Conservation (phyloP, 2,888 invertebrate species). For the Xestia rhomboidea region DNA sequence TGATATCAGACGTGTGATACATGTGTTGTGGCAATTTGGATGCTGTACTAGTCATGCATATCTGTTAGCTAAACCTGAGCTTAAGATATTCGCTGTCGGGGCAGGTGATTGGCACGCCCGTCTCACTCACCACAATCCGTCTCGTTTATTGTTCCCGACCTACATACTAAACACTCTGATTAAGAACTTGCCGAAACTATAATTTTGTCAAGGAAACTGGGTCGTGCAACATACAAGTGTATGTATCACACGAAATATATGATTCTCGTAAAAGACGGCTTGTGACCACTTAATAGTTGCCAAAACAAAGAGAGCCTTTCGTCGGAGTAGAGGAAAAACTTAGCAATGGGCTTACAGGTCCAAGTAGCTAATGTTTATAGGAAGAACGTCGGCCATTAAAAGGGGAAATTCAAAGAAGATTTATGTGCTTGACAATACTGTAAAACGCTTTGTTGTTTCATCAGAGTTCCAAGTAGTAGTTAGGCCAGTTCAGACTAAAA, state of each 20-base stretch:
- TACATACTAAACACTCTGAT: slow-evolving; percentile 57
- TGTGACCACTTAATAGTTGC: slow-evolving; percentile 62
- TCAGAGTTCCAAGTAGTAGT: background rate
- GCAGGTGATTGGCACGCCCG: slow-evolving; percentile 58
- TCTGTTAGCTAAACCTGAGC: slow-evolving; percentile 59
- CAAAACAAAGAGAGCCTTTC: slow-evolving; percentile 59
- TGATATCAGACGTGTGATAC: slow-evolving; percentile 37
- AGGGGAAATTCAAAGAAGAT: slow-evolving; percentile 34
- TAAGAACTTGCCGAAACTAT: slow-evolving; percentile 55
- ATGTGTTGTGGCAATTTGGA: slow-evolving; percentile 39
- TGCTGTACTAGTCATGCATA: slow-evolving; percentile 46
- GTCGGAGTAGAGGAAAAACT: slow-evolving; percentile 54
- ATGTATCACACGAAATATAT: slow-evolving; percentile 52
- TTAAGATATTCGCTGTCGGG: slow-evolving; percentile 55
- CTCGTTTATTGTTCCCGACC: slow-evolving; percentile 61
- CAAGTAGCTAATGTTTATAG: slow-evolving; percentile 43
- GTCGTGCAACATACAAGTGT: slow-evolving; percentile 31
- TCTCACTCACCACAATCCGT: slow-evolving; percentile 53
- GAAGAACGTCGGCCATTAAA: slow-evolving; percentile 34
- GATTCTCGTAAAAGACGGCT: slow-evolving; percentile 43
- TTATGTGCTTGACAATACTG: slow-evolving; percentile 11
- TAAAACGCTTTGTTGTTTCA: slow-evolving; percentile 21
- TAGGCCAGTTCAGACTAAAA: slow-evolving; percentile 2
- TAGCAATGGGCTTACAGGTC: slow-evolving; percentile 51
- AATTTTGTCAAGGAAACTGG: slow-evolving; percentile 53